Evolutionary conservation across 2,113 vertebrate genomes (phyloP), one percentile per base, ranked within the genome.

Genomic region (Scomber japonicus): DNA sequence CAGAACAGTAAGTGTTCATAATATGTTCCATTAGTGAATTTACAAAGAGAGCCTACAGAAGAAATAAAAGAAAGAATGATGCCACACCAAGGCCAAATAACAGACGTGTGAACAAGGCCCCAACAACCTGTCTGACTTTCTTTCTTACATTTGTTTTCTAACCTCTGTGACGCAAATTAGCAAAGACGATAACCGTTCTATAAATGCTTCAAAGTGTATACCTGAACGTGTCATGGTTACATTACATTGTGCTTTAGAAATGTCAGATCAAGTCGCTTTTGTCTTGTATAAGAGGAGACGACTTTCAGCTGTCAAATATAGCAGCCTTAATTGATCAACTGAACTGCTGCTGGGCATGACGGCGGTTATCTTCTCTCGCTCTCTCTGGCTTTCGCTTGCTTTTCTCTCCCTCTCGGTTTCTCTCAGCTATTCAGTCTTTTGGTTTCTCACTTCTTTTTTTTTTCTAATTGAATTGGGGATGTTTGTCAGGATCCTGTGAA

Each of bases 401-500:
- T 17, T 59, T 40, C 35, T 40, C 35, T 40, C 35, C 9, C 35
- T 40, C 35, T 54, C 35, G 63, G 27, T 73, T 17, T 61, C 16
- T 48, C 48, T 79, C 46, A 66, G 16, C 24, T 60, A 8, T 64
- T 80, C 24, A 55, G 54, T 55, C 48, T 40, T 40, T 50, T n/a
- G 0, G 31, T 53, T 14, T 30, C 15, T 59, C 53, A 7, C 10
- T 30, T 57, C 8, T 62, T 30, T 56, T 35, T 35, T 35, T 55
- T 74, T 55, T 64, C 74, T 50, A 59, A 89, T 67, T 81, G 81
- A 82, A 80, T 46, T 57, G 19, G 60, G 74, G 59, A 75, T 56
- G 60, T 75, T 80, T 78, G 78, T 87, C 71, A 79, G 63, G 74
- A 82, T 82, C 57, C 63, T 17, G 62, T 48, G 80, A 82, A 83